Evolutionary conservation across 2,888 invertebrate genomes (phyloP).

Genomic region (Drosophila stalkeri): DNA sequence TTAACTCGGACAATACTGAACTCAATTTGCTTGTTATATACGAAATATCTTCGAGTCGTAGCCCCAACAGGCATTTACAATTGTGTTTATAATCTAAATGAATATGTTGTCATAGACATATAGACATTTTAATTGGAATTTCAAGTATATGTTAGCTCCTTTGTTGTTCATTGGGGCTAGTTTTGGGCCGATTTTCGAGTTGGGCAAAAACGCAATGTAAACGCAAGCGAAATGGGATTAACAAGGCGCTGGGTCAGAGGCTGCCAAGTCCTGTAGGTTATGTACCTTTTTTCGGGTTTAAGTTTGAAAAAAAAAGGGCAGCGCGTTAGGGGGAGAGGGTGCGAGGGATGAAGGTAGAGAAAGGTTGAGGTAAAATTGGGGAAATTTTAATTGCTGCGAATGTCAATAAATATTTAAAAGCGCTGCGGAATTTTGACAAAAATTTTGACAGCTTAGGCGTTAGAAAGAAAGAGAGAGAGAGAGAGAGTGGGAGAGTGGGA

Average conservation of each 20-base stretch:
- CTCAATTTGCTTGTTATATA: not conserved
- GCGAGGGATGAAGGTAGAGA: not conserved
- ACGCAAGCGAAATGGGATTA: slow-evolving; percentile 51
- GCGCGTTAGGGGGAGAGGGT: not conserved
- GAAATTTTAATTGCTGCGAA: slow-evolving; percentile 66
- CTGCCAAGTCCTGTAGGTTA: slow-evolving; percentile 2
- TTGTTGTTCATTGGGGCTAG: slow-evolving; percentile 13
- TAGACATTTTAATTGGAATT: slow-evolving; percentile 5
- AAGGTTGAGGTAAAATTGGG: not conserved
- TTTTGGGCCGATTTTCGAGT: slow-evolving; percentile 31
- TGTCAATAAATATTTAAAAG: slow-evolving; percentile 71
- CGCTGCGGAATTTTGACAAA: slow-evolving; percentile 40
- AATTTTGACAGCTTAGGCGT: slow-evolving; percentile 66
- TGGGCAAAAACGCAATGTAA: slow-evolving; percentile 34
- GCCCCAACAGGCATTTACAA: not conserved
- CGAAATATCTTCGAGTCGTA: not conserved
- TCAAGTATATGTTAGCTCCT: not conserved
- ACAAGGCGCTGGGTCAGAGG: slow-evolving; percentile 21
- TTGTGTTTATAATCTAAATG: slow-evolving; percentile 10
- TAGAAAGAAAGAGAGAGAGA: not conserved
- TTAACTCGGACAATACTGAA: too few species aligned
- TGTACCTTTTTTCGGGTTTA: slow-evolving; percentile 12
- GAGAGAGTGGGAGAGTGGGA: not conserved
- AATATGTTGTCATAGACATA: slow-evolving; percentile 6
- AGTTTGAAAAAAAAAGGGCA: not conserved